Evolutionary conservation across 1,140 invertebrate genomes (phyloP).

Genomic region (Plectus sambesii): DNA sequence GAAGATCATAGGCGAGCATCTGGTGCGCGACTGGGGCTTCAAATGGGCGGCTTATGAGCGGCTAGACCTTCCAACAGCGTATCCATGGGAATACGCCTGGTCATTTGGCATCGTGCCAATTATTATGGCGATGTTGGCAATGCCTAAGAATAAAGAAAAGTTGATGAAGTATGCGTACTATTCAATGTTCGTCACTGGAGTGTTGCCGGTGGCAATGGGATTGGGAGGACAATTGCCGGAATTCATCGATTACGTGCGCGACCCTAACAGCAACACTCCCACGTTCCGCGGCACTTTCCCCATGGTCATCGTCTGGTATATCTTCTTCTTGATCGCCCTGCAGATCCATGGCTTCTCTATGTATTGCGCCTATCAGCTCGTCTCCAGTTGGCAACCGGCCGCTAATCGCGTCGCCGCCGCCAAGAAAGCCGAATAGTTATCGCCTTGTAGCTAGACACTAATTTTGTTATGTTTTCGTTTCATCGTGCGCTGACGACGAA

Average conservation of each 20-base stretch:
- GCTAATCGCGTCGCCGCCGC: too few species aligned
- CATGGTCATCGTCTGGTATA: constrained; percentile 83
- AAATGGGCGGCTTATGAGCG: constrained; percentile 65
- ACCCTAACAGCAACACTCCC: constrained; percentile 33
- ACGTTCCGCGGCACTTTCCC: constrained; percentile 57
- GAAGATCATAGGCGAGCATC: constrained; percentile 76
- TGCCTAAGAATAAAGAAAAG: constrained; percentile 66
- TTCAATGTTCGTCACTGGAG: constrained; percentile 63
- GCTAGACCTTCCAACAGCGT: constrained; percentile 73
- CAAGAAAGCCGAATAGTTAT: too few species aligned
- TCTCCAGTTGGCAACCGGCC: constrained; percentile 61
- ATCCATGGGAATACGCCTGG: constrained; percentile 90
- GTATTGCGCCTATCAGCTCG: constrained; percentile 72
- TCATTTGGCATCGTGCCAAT: constrained; percentile 69
- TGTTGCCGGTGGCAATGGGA: constrained; percentile 60
- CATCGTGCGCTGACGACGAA: too few species aligned
- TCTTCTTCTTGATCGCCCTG: constrained; percentile 70
- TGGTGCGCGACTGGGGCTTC: constrained; percentile 83
- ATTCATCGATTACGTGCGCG: constrained; percentile 27
- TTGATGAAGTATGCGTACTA: constrained; percentile 69
- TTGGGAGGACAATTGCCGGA: constrained; percentile 33
- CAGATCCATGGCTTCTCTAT: constrained; percentile 83
- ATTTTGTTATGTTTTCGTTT: too few species aligned
- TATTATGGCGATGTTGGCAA: constrained; percentile 70
- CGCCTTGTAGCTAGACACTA: too few species aligned